These are phyloP conservation scores for Diarsia dahlii DNA, from an alignment of 2,888 invertebrate species.

Conservation along the genomic window DNA sequence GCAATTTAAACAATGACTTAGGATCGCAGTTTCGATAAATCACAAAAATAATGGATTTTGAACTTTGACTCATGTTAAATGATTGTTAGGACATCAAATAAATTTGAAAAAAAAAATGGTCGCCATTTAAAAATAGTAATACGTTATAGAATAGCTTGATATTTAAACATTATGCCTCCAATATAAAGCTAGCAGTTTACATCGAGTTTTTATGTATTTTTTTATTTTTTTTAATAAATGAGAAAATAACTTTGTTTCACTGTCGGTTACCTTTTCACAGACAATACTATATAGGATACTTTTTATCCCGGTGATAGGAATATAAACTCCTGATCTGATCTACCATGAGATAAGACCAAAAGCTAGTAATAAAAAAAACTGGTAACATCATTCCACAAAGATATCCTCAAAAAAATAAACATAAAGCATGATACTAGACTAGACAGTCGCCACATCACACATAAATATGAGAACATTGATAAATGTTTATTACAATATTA, in stretches of 20 bases:
- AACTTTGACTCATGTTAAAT: not conserved
- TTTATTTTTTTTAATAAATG: not conserved
- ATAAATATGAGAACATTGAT: slow-evolving; percentile 2
- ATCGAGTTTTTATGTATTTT: no score
- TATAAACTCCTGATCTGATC: not conserved
- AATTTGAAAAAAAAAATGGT: not conserved
- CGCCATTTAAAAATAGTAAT: no score
- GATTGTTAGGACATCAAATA: not conserved
- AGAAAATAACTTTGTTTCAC: not conserved
- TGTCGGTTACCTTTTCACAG: not conserved
- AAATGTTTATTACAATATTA: slow-evolving; percentile 9
- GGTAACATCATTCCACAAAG: not conserved
- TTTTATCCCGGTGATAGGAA: not conserved
- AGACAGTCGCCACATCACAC: not conserved
- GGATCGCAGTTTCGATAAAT: slow-evolving; percentile 10
- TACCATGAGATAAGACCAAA: not conserved
- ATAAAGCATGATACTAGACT: no score
- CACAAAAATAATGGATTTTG: not conserved
- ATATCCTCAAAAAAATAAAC: not conserved
- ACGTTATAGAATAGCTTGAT: not conserved
- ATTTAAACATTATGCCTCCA: not conserved
- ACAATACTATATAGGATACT: not conserved
- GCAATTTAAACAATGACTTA: slow-evolving; percentile 33
- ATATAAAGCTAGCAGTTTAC: not conserved
- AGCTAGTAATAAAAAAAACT: not conserved